Evolutionary conservation across 2,888 invertebrate species (phyloP), one percentile per base, ranked within the genome.

Genomic region (Tanypteryx hageni): DNA sequence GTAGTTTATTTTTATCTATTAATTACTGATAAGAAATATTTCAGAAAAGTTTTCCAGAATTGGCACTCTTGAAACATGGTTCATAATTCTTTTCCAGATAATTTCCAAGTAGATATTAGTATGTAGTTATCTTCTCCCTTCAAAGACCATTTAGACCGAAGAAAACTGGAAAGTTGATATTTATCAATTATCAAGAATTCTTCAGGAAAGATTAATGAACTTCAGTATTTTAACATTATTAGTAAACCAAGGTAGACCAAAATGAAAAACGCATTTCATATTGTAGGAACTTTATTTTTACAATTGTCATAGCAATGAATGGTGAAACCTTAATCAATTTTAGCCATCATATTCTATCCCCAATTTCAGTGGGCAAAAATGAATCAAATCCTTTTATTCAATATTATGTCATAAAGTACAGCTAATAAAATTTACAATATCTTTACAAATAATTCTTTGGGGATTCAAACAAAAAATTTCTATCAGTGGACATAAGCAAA

Each of bases 261-360:
- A 64, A 68, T 64, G 10, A 18, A 9, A 58, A 61, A 44, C 31
- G 64, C 89, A 64, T 27, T 11, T 76, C 76, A 76, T 76, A 76
- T 76, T 89, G 89, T 89, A 89, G 89, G 89, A 89, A 89, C 89
- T 89, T 89, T 89, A 89, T 89, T 89, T 76, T 89, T 89, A 89
- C 89, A 89, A 89, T 89, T 89, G 64, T 89, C 89, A 68, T 64
- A 89, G 89, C 89, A 89, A 89, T 61, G 89, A 89, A 89, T 44
- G 89, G 64, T 68, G 44, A 89, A 89, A 56, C 64, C n/a, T 61
- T 64, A 64, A 64, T 89, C 31, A 89, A 18, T 31, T 89, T 61
- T 64, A 76, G n/a, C 13, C 27, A 76, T 76, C 22, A 76, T 27
- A 76, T 76, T n/a, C 44, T 89, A 89, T 61, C 44, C 89, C 89